A percentile compares a stretch with the other conserved stretches of the same genome.
Conservation (phyloP, 2,797 vertebrate species). For the Helicolenus hilgendorfi region DNA sequence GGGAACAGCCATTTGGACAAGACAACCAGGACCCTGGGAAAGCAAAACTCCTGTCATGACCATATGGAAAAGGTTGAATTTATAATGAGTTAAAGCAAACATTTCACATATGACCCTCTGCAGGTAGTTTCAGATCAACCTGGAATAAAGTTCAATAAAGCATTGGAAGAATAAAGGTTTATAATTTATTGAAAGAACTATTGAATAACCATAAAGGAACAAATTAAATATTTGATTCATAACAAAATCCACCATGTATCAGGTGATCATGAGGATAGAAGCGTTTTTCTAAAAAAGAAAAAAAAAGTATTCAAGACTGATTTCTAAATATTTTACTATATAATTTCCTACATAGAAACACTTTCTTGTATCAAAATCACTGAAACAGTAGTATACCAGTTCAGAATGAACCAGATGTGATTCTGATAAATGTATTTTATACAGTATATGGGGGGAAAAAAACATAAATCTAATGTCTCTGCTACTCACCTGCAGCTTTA, state of each 20-base stretch:
- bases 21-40: background rate
- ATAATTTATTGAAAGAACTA: background rate
- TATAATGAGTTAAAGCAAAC: background rate
- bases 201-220: background rate
- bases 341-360: background rate
- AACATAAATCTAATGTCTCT: constrained; percentile 33
- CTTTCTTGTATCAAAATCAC: background rate
- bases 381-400: background rate
- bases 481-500: constrained; percentile 88
- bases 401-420: constrained; percentile 22
- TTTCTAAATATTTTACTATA: background rate
- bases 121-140: background rate
- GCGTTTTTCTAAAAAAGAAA: background rate
- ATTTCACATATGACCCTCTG: background rate
- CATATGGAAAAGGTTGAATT: background rate
- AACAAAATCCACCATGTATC: background rate
- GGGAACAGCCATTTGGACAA: background rate
- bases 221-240: background rate
- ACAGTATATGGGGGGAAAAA: background rate
- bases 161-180: background rate
- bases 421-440: constrained; percentile 18
- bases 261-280: background rate
- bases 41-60: background rate
- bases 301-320: background rate
- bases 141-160: background rate